A percentile compares a stretch with the other conserved stretches of the same genome.
These are phyloP conservation scores for Seira musarum DNA, from an alignment of 2,888 invertebrate genomes.

Conservation along the genomic window DNA sequence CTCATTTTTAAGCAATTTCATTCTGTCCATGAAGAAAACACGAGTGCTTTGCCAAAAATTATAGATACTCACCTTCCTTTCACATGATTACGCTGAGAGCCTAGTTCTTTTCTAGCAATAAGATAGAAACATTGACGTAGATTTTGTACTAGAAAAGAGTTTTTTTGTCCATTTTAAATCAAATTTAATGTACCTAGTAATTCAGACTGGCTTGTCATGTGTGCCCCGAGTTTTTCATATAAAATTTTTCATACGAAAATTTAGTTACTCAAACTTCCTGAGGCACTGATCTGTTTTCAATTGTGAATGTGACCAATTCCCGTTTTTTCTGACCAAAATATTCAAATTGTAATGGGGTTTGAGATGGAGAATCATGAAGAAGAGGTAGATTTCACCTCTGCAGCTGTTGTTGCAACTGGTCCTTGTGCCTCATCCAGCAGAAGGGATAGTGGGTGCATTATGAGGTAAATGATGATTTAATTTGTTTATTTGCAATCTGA, in stretches of 20 bases:
- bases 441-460: conserved; percentile 53
- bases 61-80: background rate
- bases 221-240: conserved; percentile 54
- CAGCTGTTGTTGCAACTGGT: conserved; percentile 36
- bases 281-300: no score
- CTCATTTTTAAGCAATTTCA: background rate
- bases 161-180: background rate
- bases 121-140: background rate
- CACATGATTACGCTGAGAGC: background rate
- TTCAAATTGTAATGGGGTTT: conserved; percentile 30
- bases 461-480: conserved; percentile 36
- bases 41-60: background rate
- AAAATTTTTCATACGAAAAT: conserved; percentile 47
- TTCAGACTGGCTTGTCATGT: conserved; percentile 55
- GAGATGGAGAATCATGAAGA: conserved; percentile 30
- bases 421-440: conserved; percentile 23
- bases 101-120: background rate
- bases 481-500: no score
- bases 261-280: background rate
- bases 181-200: conserved; percentile 52
- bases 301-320: no score
- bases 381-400: conserved; percentile 38
- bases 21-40: background rate
- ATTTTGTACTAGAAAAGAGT: background rate
- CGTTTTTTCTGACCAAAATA: background rate